Conservation (phyloP, 1,140 invertebrate genomes). For the Bombyx mandarina region DNA sequence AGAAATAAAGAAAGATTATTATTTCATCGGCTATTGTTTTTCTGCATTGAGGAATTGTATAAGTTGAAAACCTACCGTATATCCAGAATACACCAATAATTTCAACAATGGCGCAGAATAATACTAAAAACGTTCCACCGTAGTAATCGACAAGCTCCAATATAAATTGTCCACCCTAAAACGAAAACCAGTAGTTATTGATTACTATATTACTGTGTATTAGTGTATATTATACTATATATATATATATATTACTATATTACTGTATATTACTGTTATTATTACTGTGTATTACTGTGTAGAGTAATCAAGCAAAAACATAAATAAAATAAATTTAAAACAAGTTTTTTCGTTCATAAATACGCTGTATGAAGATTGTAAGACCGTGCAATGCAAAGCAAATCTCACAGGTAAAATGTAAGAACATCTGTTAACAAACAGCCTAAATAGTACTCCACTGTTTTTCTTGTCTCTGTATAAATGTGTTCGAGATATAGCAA, state of each 20-base stretch:
- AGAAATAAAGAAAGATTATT: not conserved
- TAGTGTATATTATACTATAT: not conserved
- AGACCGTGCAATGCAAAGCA: too few relatives aligned
- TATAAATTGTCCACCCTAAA: conserved; percentile 90
- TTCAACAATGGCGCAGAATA: conserved; percentile 82
- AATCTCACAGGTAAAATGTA: too few relatives aligned
- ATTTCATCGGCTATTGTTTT: not conserved
- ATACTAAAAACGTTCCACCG: conserved; percentile 84
- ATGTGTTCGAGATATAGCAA: too few relatives aligned
- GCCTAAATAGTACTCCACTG: too few relatives aligned
- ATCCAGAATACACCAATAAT: conserved; percentile 80
- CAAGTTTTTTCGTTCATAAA: too few relatives aligned
- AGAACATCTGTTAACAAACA: too few relatives aligned
- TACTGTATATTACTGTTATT: not conserved
- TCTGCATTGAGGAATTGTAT: not conserved
- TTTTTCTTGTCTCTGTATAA: too few relatives aligned
- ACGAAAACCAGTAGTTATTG: conserved; percentile 10
- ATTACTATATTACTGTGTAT: not conserved
- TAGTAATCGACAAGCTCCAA: conserved; percentile 89
- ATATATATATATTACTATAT: too few relatives aligned
- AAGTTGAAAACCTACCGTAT: conserved; percentile 76
- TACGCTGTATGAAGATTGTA: too few relatives aligned
- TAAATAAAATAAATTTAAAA: too few relatives aligned
- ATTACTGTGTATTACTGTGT: too few relatives aligned
- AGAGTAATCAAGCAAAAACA: too few relatives aligned